Percentiles rank a stretch among this genome's conserved stretches.
phyloP scores from a whole-genome alignment of 2,888 invertebrate species.

The Lacanobia wlatinum region DNA sequence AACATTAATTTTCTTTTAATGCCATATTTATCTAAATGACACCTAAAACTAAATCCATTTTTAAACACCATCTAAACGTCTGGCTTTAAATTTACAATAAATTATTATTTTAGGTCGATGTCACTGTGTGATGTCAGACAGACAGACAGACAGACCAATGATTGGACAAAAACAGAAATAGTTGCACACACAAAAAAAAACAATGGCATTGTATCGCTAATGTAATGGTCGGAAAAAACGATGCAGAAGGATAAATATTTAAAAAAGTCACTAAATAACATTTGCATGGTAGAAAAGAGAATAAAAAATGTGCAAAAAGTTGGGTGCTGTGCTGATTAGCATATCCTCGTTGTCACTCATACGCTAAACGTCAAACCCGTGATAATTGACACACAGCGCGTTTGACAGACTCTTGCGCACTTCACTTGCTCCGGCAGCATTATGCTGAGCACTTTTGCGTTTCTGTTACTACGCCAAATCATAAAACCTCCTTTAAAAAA shows the following conservation, averaged over 20 bases:
- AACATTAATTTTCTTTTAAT: constrained; percentile 42
- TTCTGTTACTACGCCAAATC: constrained; percentile 21
- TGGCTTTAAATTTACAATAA: constrained; percentile 79
- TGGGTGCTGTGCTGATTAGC: constrained; percentile 77
- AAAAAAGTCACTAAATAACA: constrained; percentile 70
- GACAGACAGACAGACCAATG: constrained; percentile 82
- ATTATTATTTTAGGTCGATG: constrained; percentile 86
- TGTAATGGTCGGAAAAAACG: constrained; percentile 75
- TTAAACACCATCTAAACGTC: constrained; percentile 48
- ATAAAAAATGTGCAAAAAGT: constrained; percentile 72
- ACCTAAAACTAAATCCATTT: constrained; percentile 28
- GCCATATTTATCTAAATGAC: constrained; percentile 23
- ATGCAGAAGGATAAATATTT: constrained; percentile 75
- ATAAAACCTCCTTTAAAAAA: background rate
- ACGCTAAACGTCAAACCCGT: constrained; percentile 80
- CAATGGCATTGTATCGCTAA: constrained; percentile 80
- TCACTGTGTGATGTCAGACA: constrained; percentile 87
- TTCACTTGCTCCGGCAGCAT: constrained; percentile 22
- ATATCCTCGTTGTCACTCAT: constrained; percentile 84
- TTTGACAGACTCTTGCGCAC: constrained; percentile 54
- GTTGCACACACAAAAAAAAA: constrained; percentile 73
- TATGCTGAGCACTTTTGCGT: constrained; percentile 44
- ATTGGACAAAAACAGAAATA: constrained; percentile 78
- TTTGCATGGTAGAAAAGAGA: constrained; percentile 71
- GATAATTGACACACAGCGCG: constrained; percentile 84